phyloP scores from a whole-genome alignment of 2,113 vertebrate genomes.

The Bucco capensis region DNA sequence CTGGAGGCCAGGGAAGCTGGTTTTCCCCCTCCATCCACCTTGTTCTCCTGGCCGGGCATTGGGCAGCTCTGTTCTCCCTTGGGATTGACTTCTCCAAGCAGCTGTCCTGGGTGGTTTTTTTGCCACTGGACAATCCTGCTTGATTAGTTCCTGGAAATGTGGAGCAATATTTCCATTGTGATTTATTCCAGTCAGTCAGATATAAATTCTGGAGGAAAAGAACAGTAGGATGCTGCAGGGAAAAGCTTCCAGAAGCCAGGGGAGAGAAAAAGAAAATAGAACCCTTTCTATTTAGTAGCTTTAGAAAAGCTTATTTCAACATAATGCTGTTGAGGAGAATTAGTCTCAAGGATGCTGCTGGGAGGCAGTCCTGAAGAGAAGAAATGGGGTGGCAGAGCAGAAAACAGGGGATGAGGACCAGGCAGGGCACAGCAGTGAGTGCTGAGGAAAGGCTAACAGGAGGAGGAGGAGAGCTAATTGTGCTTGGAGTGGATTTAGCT shows the following conservation, averaged over 20 bases:
- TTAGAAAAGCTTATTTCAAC: not conserved
- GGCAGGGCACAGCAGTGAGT: not conserved
- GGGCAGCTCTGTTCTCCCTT: not conserved
- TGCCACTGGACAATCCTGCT: not conserved
- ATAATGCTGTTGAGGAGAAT: not conserved
- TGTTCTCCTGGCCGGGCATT: not conserved
- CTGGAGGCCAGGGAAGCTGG: not conserved
- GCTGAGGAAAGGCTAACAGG: not conserved
- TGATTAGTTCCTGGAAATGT: conserved; percentile 39
- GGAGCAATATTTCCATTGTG: not conserved
- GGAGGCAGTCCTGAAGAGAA: not conserved
- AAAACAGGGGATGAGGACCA: not conserved
- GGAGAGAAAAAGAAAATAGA: not conserved
- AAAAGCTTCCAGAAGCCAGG: not conserved
- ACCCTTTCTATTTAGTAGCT: not conserved
- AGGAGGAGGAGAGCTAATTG: not conserved
- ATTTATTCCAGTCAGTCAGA: conserved; percentile 9
- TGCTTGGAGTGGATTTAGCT: not conserved
- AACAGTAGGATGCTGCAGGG: not conserved
- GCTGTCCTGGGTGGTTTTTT: not conserved
- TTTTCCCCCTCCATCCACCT: not conserved
- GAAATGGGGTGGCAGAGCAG: not conserved
- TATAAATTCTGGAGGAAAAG: not conserved
- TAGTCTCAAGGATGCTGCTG: not conserved
- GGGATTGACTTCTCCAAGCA: not conserved